These are phyloP conservation scores for Chelonia mydas DNA, from an alignment of 2,797 vertebrate genomes.

Conservation along the genomic window DNA sequence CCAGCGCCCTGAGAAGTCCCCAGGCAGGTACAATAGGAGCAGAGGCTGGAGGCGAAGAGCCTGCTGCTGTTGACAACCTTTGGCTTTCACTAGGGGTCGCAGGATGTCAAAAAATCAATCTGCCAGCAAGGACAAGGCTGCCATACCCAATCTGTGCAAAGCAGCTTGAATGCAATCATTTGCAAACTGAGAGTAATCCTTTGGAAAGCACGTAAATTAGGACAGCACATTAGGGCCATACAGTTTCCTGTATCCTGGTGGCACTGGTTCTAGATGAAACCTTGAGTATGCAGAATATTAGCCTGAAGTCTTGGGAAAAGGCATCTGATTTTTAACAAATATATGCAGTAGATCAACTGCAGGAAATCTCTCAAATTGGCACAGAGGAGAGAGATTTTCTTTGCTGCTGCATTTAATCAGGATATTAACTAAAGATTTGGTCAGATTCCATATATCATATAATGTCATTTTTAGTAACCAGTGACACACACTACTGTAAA, in stretches of 20 bases:
- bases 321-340: not conserved
- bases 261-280: accelerated
- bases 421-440: not conserved
- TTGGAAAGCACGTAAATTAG: accelerated
- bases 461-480: not conserved
- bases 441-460: not conserved
- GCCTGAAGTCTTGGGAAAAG: not conserved
- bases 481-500: not conserved
- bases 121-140: not conserved
- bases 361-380: not conserved
- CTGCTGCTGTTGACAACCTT: conserved; percentile 34
- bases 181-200: not conserved
- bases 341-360: accelerated
- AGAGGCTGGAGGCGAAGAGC: not conserved
- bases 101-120: conserved; percentile 76
- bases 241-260: not conserved
- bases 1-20: not conserved
- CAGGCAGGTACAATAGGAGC: not conserved
- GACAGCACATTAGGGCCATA: not conserved
- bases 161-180: accelerated
- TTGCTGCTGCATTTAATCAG: not conserved
- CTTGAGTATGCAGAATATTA: accelerated
- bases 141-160: not conserved
- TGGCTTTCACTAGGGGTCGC: conserved; percentile 81
- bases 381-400: not conserved